Percentiles rank a stretch among this genome's conserved stretches.
Conservation (phyloP, 92 coral and sea anemone species). For the Plumapathes pennacea region DNA sequence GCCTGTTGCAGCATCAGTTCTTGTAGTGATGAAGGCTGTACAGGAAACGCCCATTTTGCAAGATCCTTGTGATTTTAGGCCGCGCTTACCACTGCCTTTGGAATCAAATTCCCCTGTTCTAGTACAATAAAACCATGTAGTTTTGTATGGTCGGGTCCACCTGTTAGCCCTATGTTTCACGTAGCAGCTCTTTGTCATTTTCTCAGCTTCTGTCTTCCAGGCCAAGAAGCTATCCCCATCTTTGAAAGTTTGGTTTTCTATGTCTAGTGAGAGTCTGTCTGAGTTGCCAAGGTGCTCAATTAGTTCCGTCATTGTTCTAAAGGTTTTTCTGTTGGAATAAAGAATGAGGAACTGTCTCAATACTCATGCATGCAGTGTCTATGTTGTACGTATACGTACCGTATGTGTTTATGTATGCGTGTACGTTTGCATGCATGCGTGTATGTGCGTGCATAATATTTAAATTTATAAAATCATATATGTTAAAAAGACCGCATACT, state of each 20-base stretch:
- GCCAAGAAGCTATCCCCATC: constrained; percentile 11
- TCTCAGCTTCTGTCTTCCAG: constrained; percentile 14
- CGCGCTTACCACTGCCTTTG: constrained; percentile 10
- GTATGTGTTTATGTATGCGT: no score
- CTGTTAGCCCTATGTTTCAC: constrained; percentile 8
- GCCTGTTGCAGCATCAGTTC: constrained; percentile 7
- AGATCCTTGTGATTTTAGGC: constrained; percentile 31
- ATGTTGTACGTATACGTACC: no score
- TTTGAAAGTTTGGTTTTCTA: constrained; percentile 26
- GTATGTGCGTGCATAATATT: no score
- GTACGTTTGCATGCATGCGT: no score
- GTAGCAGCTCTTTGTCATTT: constrained; percentile 21
- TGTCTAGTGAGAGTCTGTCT: constrained; percentile 1
- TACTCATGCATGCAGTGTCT: no score
- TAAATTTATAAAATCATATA: no score
- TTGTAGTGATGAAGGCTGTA: constrained; percentile 29
- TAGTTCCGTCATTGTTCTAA: constrained; percentile 13
- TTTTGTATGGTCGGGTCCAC: neutral
- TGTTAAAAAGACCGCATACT: no score
- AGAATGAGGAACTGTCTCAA: neutral
- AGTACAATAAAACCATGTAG: constrained; percentile 16
- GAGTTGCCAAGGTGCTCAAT: constrained; percentile 14
- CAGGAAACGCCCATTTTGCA: constrained; percentile 27
- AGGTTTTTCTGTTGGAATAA: neutral
- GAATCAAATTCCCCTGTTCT: constrained; percentile 16